phyloP scores from a whole-genome alignment of 2,113 vertebrate genomes.

The Semnopithecus entellus region DNA sequence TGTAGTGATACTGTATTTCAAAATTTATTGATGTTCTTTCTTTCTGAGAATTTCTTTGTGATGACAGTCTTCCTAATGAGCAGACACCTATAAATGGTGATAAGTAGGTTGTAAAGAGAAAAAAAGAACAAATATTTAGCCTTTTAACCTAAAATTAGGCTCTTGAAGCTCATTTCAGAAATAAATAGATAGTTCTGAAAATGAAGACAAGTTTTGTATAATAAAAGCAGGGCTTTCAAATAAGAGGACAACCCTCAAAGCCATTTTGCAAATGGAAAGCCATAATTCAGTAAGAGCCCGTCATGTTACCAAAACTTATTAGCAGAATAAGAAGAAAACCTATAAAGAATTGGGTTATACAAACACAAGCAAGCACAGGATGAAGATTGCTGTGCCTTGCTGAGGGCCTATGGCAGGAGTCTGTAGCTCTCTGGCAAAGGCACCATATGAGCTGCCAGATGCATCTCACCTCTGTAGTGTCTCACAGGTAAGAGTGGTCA shows the following conservation, averaged over 20 bases:
- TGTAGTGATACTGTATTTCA: not conserved
- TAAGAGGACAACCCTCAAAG: not conserved
- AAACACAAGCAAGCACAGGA: not conserved
- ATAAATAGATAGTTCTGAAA: not conserved
- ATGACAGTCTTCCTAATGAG: not conserved
- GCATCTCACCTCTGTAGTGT: not conserved
- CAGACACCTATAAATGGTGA: not conserved
- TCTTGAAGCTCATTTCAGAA: not conserved
- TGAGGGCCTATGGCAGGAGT: not conserved
- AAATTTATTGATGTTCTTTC: not conserved
- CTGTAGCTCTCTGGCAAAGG: not conserved
- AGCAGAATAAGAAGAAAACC: not conserved
- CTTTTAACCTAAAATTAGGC: not conserved
- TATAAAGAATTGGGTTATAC: not conserved
- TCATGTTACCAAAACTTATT: not conserved
- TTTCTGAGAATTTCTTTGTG: not conserved
- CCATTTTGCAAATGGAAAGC: constrained; percentile 21
- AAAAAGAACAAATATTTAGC: not conserved
- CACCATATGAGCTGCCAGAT: not conserved
- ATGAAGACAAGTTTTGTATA: not conserved
- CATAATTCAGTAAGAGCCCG: not conserved
- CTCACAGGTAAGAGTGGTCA: not conserved
- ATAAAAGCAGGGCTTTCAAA: not conserved
- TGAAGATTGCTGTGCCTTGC: not conserved
- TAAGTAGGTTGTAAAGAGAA: not conserved